Percentiles rank a stretch among this genome's conserved stretches.
These are phyloP conservation scores for Coracopsis vasa DNA, from an alignment of 2,113 vertebrate species.

Conservation along the genomic window DNA sequence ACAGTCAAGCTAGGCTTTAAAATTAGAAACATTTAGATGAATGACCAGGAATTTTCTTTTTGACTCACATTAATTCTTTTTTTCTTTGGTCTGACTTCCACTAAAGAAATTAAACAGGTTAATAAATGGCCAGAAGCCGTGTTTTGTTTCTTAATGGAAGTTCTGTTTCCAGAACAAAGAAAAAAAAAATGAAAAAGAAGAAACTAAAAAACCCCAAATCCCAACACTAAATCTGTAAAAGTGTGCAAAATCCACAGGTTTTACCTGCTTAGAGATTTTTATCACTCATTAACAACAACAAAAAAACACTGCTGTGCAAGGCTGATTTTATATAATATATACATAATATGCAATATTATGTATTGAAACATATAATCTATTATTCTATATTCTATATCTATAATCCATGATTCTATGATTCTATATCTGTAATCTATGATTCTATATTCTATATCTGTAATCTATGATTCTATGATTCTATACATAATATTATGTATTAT, in stretches of 20 bases:
- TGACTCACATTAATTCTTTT: background rate
- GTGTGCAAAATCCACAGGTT: background rate
- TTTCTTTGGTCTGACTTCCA: background rate
- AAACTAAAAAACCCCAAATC: background rate
- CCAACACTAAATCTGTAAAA: background rate
- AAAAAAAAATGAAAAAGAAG: background rate
- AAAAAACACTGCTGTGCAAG: background rate
- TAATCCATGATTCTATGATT: too few relatives aligned
- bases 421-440: too few relatives aligned
- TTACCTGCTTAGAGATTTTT: background rate
- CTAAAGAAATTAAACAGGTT: background rate
- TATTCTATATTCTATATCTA: too few relatives aligned
- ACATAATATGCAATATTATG: too few relatives aligned
- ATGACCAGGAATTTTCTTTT: background rate
- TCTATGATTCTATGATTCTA: too few relatives aligned
- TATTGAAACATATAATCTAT: too few relatives aligned
- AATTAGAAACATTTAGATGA: conserved; percentile 5
- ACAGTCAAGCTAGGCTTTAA: background rate
- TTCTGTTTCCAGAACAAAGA: background rate
- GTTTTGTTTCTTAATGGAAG: background rate
- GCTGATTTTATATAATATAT: background rate
- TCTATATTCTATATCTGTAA: too few relatives aligned
- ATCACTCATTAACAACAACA: background rate
- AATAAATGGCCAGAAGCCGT: background rate
- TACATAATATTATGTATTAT: too few relatives aligned